Evolutionary conservation across 2,797 vertebrate genomes (phyloP).

Genomic region (Parotocinclus haroldoi): DNA sequence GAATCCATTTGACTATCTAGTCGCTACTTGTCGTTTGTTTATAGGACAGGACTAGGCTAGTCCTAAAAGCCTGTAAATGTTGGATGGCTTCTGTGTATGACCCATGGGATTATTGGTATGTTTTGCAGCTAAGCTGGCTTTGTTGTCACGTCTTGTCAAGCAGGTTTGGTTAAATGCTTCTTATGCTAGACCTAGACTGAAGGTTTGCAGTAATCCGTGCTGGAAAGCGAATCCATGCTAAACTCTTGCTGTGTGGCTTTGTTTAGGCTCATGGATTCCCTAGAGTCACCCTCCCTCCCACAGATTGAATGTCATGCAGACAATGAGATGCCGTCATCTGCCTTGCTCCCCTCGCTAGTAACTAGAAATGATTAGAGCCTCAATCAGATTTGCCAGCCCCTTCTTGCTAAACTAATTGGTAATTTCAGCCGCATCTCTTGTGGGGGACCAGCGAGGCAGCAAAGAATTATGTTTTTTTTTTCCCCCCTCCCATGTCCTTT

Average conservation of each 20-base stretch:
- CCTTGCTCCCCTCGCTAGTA: slow-evolving; percentile 72
- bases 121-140: neutral
- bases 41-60: slow-evolving; percentile 6
- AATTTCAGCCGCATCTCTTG: slow-evolving; percentile 81
- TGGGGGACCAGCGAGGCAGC: slow-evolving; percentile 73
- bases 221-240: slow-evolving; percentile 32
- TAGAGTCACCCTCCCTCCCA: slow-evolving; percentile 49
- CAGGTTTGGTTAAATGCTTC: slow-evolving; percentile 23
- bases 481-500: slow-evolving; percentile 29
- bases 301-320: slow-evolving; percentile 77
- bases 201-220: slow-evolving; percentile 34
- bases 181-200: slow-evolving; percentile 26
- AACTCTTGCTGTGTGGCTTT: slow-evolving; percentile 51
- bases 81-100: neutral
- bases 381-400: slow-evolving; percentile 79
- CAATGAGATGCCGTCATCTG: slow-evolving; percentile 79
- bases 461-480: slow-evolving; percentile 60
- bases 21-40: neutral
- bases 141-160: slow-evolving; percentile 11
- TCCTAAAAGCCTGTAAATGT: slow-evolving; percentile 12
- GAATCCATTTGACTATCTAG: slow-evolving; percentile 14
- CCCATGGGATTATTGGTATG: neutral
- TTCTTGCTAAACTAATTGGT: slow-evolving; percentile 84
- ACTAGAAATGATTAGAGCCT: slow-evolving; percentile 77
- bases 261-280: slow-evolving; percentile 64